Evolutionary conservation across 2,113 vertebrate species (phyloP).

Genomic region (Pholis gunnellus): DNA sequence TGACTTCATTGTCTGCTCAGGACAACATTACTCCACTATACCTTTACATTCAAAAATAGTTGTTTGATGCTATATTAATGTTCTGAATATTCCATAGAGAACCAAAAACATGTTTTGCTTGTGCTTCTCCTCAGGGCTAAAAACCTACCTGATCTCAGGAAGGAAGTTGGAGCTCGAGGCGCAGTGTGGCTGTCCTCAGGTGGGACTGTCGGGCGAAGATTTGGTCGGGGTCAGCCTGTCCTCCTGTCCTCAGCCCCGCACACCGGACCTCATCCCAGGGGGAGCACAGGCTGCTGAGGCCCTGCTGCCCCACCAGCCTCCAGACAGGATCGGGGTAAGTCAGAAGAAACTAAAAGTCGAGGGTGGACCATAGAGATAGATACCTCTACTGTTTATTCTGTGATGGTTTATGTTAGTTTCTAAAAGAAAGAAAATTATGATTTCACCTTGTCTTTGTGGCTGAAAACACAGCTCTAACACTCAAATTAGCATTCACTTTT

Average conservation of each 20-base stretch:
- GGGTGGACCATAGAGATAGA: background rate
- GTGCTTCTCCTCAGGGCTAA: constrained; percentile 85
- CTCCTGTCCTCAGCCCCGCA: constrained; percentile 78
- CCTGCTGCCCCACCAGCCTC: constrained; percentile 48
- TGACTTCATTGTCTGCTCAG: background rate
- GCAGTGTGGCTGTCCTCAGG: constrained; percentile 88
- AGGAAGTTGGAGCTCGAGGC: constrained; percentile 86
- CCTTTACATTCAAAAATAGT: background rate
- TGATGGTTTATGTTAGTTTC: background rate
- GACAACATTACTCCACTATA: background rate
- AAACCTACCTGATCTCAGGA: constrained; percentile 96
- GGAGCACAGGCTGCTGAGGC: constrained; percentile 62
- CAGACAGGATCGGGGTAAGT: constrained; percentile 62
- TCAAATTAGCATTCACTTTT: background rate
- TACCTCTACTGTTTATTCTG: background rate
- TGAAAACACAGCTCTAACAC: background rate
- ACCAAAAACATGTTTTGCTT: constrained; percentile 3
- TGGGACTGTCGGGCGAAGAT: constrained; percentile 81
- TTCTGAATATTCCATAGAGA: background rate
- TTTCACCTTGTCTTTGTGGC: background rate
- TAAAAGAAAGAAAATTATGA: background rate
- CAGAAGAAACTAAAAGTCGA: background rate
- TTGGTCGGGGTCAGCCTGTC: constrained; percentile 56
- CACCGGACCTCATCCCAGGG: constrained; percentile 74
- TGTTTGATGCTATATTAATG: background rate